phyloP scores from a whole-genome alignment of 2,113 vertebrate genomes.

The Erpornis zantholeuca region DNA sequence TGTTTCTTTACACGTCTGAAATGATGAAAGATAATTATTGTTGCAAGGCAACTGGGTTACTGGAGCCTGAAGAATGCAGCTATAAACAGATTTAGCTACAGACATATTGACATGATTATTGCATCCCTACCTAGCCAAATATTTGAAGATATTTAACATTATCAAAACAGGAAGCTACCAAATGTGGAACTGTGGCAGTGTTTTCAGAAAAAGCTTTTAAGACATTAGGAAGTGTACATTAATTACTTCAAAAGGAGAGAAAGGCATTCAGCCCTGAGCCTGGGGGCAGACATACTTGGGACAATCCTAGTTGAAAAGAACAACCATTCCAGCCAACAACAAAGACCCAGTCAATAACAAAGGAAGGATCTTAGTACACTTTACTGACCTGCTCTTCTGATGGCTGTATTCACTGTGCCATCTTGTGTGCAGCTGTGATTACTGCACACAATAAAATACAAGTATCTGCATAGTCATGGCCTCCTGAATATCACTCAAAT shows the following conservation, averaged over 20 bases:
- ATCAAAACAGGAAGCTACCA: neutral
- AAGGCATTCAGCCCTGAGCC: neutral
- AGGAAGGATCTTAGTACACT: neutral
- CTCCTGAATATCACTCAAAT: neutral
- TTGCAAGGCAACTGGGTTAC: neutral
- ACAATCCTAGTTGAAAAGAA: neutral
- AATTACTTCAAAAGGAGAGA: neutral
- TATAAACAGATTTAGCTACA: neutral
- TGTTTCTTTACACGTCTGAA: neutral
- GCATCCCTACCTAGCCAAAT: neutral
- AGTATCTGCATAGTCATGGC: neutral
- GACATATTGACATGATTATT: neutral
- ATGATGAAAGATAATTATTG: neutral
- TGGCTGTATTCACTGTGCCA: slow-evolving; percentile 8
- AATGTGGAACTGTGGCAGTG: fast-evolving
- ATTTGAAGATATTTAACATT: neutral
- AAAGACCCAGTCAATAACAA: neutral
- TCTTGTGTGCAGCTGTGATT: slow-evolving; percentile 7
- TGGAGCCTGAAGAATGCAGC: neutral
- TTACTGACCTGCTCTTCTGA: neutral
- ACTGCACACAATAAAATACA: neutral
- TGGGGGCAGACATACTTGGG: neutral
- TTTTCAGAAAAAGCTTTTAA: neutral
- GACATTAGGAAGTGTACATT: neutral
- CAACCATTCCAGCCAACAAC: neutral